Conservation (phyloP, 23 tunicate species). For the Ascidia mentula region DNA sequence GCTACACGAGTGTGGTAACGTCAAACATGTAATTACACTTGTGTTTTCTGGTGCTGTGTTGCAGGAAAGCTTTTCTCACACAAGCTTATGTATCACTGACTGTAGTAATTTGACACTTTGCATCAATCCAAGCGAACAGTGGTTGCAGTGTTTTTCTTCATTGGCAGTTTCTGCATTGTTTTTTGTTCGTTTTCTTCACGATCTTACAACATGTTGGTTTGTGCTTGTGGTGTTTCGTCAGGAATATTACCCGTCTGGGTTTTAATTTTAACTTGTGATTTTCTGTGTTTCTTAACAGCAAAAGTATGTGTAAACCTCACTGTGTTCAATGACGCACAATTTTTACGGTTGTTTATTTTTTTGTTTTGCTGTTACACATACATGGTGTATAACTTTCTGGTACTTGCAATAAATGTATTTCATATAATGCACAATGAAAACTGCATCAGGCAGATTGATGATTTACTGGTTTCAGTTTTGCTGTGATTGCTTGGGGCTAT, state of each 20-base stretch:
- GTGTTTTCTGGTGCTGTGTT: no score
- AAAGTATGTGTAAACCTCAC: background rate
- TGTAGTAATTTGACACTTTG: no score
- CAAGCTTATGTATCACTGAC: no score
- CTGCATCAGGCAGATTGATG: no score
- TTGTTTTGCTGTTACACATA: background rate
- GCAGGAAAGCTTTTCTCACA: no score
- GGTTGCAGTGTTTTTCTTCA: no score
- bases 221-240: background rate
- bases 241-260: no score
- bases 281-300: no score
- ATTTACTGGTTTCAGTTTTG: background rate
- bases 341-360: background rate
- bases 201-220: background rate
- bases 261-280: no score
- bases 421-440: background rate
- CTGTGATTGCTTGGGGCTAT: background rate
- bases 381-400: background rate
- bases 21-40: no score
- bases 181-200: background rate
- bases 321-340: background rate
- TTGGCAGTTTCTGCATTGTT: background rate
- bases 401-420: background rate
- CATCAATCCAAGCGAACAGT: no score
- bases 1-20: no score